These are phyloP conservation scores for Myanophis thanlyinensis DNA, from an alignment of 2,113 vertebrate species.

Conservation along the genomic window DNA sequence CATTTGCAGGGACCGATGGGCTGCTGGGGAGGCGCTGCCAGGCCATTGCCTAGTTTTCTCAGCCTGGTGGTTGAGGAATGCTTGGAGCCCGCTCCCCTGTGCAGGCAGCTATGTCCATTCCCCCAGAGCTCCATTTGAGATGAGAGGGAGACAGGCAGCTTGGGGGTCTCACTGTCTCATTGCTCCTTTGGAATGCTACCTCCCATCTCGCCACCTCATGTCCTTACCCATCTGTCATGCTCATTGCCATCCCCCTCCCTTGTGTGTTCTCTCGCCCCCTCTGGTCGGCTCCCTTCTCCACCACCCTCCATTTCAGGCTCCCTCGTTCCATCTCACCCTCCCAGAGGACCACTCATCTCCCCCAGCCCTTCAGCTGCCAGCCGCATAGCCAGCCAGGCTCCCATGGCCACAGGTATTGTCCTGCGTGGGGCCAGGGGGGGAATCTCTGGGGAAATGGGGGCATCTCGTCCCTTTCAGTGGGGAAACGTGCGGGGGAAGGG, in stretches of 20 bases:
- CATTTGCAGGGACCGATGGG: accelerated
- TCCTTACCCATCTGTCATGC: background rate
- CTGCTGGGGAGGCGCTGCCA: background rate
- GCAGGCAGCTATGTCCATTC: background rate
- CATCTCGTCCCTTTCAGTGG: too few relatives aligned
- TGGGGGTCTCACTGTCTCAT: background rate
- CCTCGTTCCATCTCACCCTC: constrained; percentile 67
- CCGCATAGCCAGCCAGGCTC: constrained; percentile 72
- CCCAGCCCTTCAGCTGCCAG: constrained; percentile 71
- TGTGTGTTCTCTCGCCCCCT: background rate
- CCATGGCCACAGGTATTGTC: background rate
- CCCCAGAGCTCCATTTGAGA: background rate
- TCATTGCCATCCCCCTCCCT: background rate
- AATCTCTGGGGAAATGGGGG: background rate
- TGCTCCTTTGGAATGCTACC: too few relatives aligned
- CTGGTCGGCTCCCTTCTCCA: background rate
- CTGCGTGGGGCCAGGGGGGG: background rate
- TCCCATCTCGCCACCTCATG: background rate
- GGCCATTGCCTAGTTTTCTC: too few relatives aligned
- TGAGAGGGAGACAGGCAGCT: background rate
- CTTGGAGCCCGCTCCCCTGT: background rate
- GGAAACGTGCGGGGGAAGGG: background rate
- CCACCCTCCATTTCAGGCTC: constrained; percentile 70
- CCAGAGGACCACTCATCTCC: constrained; percentile 66
- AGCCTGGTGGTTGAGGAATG: accelerated